phyloP scores from a whole-genome alignment of 2,797 vertebrate genomes.

The Hapalemur alaotrensis region DNA sequence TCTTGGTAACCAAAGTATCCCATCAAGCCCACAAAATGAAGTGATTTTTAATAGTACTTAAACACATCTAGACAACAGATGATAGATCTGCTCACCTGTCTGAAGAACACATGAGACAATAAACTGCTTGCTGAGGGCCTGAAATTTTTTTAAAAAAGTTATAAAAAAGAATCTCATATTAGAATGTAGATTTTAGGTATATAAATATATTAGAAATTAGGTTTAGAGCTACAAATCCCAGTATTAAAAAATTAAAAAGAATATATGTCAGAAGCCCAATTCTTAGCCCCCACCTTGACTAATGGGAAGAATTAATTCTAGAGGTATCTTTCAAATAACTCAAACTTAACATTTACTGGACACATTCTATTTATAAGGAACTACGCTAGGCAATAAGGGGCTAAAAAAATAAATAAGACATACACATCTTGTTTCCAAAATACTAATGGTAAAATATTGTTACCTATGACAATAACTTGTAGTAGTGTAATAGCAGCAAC shows the following conservation, averaged over 20 bases:
- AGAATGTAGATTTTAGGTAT: not conserved
- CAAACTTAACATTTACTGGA: constrained; percentile 21
- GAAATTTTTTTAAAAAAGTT: constrained; percentile 75
- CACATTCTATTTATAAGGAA: not conserved
- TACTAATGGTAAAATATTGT: not conserved
- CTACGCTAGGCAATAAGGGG: not conserved
- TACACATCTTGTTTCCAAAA: constrained; percentile 5
- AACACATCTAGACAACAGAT: constrained; percentile 49
- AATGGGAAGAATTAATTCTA: not conserved
- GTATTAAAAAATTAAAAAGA: constrained; percentile 11
- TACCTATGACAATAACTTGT: not conserved
- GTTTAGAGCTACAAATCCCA: constrained; percentile 13
- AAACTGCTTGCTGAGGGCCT: constrained; percentile 95
- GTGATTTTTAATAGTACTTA: constrained; percentile 21
- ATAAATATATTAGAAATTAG: constrained; percentile 40
- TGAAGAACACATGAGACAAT: constrained; percentile 96
- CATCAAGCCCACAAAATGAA: constrained; percentile 29
- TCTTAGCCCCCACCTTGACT: not conserved
- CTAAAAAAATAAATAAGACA: not conserved
- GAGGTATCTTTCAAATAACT: not conserved
- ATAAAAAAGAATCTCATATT: constrained; percentile 25
- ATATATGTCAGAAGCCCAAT: not conserved
- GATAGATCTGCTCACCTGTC: constrained; percentile 88
- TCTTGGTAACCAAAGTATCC: not conserved
- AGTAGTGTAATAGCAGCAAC: not conserved